phyloP scores from a whole-genome alignment of 2,113 vertebrate species.

The Eurystomus gularis region DNA sequence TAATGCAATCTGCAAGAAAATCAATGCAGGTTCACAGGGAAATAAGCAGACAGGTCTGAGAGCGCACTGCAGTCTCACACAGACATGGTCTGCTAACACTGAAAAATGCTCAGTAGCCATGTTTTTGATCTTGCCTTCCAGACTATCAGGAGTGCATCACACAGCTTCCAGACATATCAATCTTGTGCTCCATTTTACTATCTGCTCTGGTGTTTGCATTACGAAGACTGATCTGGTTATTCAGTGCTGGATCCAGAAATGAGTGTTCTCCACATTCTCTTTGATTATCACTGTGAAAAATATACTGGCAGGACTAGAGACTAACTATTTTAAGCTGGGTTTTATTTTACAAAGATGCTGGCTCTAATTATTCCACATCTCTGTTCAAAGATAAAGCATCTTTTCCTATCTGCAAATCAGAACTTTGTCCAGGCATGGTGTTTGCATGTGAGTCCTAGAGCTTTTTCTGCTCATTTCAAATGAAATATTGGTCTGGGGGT shows the following conservation, averaged over 20 bases:
- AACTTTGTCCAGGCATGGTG: not conserved
- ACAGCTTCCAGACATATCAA: not conserved
- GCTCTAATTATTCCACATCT: not conserved
- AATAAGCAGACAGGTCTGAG: slow-evolving; percentile 28
- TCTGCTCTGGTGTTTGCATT: not conserved
- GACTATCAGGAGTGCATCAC: not conserved
- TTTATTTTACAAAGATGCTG: not conserved
- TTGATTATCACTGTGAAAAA: not conserved
- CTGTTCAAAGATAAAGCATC: not conserved
- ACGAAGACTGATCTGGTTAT: slow-evolving; percentile 28
- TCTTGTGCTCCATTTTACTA: not conserved
- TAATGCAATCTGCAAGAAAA: slow-evolving; percentile 68
- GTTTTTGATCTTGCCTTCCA: slow-evolving; percentile 23
- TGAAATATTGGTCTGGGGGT: not conserved
- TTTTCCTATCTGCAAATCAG: not conserved
- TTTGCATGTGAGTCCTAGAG: not conserved
- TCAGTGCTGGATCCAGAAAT: not conserved
- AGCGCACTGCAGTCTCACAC: not conserved
- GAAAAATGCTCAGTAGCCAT: slow-evolving; percentile 20
- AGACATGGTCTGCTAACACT: slow-evolving; percentile 44
- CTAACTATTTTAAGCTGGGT: not conserved
- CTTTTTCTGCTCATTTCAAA: not conserved
- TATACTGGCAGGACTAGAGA: not conserved
- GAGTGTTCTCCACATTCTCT: not conserved
- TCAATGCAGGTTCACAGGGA: slow-evolving; percentile 58